Evolutionary conservation across 2,113 vertebrate species (phyloP).

Genomic region (Heterocephalus glaber): DNA sequence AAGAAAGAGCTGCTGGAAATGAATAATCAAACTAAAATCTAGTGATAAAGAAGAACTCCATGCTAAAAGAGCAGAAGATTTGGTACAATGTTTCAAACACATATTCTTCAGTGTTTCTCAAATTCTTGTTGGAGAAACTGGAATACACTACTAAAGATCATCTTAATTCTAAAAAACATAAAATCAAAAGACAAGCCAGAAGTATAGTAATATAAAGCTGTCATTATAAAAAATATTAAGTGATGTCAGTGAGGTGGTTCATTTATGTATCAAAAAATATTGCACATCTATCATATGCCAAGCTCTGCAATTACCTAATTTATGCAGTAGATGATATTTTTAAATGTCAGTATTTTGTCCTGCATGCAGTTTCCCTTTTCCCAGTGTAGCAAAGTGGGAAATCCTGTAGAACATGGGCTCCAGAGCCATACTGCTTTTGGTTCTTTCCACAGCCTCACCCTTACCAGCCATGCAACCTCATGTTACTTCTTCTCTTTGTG

Average conservation of each 20-base stretch:
- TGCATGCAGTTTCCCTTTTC: neutral
- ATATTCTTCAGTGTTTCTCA: neutral
- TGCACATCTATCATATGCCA: neutral
- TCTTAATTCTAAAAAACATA: conserved; percentile 3
- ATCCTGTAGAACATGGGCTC: neutral
- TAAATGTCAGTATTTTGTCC: neutral
- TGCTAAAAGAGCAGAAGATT: neutral
- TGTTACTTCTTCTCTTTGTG: neutral
- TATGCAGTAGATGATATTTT: neutral
- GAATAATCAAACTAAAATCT: conserved; percentile 7
- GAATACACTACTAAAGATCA: neutral
- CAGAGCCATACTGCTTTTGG: accelerated
- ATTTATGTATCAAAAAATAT: neutral
- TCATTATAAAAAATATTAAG: neutral
- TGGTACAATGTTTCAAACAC: neutral
- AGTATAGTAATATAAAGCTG: conserved; percentile 20
- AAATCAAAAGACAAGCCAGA: conserved; percentile 33
- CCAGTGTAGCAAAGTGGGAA: neutral
- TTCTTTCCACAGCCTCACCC: neutral
- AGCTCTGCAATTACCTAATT: neutral
- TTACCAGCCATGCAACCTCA: neutral
- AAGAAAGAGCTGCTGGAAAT: neutral
- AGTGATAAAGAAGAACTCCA: neutral
- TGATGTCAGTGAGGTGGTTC: neutral
- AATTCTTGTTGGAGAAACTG: conserved; percentile 7